Percentiles rank a stretch among this genome's conserved stretches.
Conservation (phyloP, 2,797 vertebrate genomes). For the Cossypha dichroa region DNA sequence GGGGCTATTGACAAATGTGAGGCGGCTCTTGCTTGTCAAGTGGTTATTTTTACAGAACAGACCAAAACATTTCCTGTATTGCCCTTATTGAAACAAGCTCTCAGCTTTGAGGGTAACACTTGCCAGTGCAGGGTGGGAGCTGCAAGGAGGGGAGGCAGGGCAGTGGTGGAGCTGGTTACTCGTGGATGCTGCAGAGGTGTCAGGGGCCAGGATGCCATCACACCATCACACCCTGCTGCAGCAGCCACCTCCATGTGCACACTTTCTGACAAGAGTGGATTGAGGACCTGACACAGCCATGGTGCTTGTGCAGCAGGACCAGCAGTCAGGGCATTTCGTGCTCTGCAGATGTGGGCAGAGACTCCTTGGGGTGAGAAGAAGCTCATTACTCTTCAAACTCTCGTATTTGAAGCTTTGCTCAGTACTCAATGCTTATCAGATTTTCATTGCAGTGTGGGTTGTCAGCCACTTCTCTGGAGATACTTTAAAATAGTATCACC, state of each 20-base stretch:
- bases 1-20: neutral
- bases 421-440: neutral
- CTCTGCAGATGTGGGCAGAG: neutral
- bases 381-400: neutral
- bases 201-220: neutral
- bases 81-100: neutral
- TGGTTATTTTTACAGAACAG: neutral
- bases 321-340: neutral
- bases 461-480: neutral
- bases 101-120: constrained; percentile 7
- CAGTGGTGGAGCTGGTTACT: neutral
- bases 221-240: neutral
- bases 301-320: neutral
- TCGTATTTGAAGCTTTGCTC: neutral
- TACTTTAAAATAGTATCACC: neutral
- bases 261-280: rapidly evolving
- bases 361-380: neutral
- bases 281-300: neutral
- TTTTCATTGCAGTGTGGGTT: neutral
- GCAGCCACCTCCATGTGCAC: rapidly evolving
- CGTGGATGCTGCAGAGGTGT: neutral
- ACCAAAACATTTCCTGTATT: neutral
- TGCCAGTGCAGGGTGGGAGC: neutral
- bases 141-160: neutral
- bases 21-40: neutral